Evolutionary conservation across 1,140 invertebrate genomes (phyloP).

Genomic region (Bursaphelenchus mucronatus): DNA sequence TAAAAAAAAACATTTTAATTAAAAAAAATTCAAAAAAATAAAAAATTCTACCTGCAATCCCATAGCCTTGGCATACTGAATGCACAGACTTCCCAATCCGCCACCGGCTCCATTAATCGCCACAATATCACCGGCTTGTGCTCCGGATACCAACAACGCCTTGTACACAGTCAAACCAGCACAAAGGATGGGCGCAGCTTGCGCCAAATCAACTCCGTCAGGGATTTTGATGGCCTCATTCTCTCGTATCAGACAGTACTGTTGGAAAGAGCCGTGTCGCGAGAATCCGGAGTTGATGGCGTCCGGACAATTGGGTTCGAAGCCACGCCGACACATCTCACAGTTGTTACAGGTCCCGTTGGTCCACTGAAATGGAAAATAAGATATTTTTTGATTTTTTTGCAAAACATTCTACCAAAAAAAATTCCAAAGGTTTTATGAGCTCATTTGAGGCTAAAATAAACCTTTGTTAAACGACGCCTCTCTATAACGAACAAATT

Average conservation of each 20-base stretch:
- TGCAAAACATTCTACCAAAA: background rate
- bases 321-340: constrained; percentile 27
- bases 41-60: constrained; percentile 12
- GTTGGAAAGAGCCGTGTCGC: constrained; percentile 34
- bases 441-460: no score
- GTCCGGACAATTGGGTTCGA: constrained; percentile 27
- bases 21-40: no score
- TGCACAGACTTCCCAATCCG: constrained; percentile 32
- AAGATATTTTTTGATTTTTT: background rate
- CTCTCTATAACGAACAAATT: no score
- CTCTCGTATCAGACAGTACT: constrained; percentile 25
- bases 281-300: constrained; percentile 31
- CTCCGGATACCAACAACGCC: constrained; percentile 27
- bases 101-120: constrained; percentile 39
- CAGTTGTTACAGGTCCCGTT: constrained; percentile 31
- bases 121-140: constrained; percentile 29
- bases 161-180: constrained; percentile 38
- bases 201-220: constrained; percentile 20
- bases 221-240: constrained; percentile 29
- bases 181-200: constrained; percentile 35
- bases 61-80: constrained; percentile 43
- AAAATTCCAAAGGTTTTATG: no score
- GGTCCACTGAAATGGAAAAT: constrained; percentile 25
- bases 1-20: no score
- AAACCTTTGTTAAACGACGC: no score